A percentile compares a stretch with the other conserved stretches of the same genome.
Evolutionary conservation across 2,888 invertebrate species (phyloP).

Genomic region (Notocelia uddmanniana): DNA sequence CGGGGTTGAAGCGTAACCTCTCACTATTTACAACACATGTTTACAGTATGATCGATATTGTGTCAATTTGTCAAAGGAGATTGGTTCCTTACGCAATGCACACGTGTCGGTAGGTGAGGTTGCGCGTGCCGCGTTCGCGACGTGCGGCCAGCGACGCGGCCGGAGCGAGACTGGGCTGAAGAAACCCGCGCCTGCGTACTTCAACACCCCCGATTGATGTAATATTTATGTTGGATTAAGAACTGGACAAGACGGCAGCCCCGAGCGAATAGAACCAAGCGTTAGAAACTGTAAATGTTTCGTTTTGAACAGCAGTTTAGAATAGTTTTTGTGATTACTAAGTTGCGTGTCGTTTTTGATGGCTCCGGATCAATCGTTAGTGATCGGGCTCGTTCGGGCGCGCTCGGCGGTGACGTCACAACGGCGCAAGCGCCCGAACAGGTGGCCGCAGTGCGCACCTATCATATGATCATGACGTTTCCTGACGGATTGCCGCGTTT

Average conservation of each 20-base stretch:
- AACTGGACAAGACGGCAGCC: constrained; percentile 71
- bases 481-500: constrained; percentile 70
- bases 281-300: not conserved
- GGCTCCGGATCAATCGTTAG: constrained; percentile 76
- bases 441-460: constrained; percentile 85
- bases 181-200: constrained; percentile 66
- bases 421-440: constrained; percentile 84
- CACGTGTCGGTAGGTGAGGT: constrained; percentile 21
- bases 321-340: constrained; percentile 9
- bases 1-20: constrained; percentile 9
- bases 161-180: constrained; percentile 80
- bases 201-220: constrained; percentile 81
- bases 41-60: not conserved
- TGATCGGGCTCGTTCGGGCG: constrained; percentile 64
- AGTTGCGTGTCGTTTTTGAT: constrained; percentile 50
- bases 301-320: not conserved
- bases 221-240: constrained; percentile 85
- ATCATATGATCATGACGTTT: constrained; percentile 85
- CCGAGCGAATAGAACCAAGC: not conserved
- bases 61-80: constrained; percentile 23
- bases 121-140: constrained; percentile 54
- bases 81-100: constrained; percentile 28
- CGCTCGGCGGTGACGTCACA: constrained; percentile 73
- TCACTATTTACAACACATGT: constrained; percentile 21
- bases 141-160: constrained; percentile 79